Base-by-base conservation (phyloP, 1,140 invertebrate species). In the Bombus sylvicola region DNA sequence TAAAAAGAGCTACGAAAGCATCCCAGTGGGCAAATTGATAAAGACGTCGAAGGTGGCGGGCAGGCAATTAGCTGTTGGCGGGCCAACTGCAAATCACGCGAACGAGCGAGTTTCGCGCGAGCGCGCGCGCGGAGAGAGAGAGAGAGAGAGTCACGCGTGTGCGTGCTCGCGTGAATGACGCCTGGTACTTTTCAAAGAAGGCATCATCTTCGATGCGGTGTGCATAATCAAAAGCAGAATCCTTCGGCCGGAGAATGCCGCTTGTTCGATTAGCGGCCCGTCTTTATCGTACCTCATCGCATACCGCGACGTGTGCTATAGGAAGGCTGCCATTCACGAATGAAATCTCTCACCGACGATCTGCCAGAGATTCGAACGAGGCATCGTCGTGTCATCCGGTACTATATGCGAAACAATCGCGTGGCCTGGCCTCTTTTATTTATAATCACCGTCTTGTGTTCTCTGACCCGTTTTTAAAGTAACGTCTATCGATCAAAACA, bases 201-300 rank as follows among this genome's bases (percentile, higher is more conserved):
- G 84, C 71, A 75, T 85, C 78, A 85, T 81, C 76, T 31, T 72
- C 71, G 84, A 74, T 68, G 84, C 78, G 57, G 78, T n/a, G 71
- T 75, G 79, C 71, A 85, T 85, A 85, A 85, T 85, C 84, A 81
- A 85, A 81, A 85, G 84, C 79, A 85, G 84, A 85, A 85, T 85
- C 47, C 78, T 64, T 22, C 71, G 31, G 59, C 8, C 22, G 62
- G 75, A 86, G 88, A 89, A 89, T 78, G 87, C 75, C 84, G 88
- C 87, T 85, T 86, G 88, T 89, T 89, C 88, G 88, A 89, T 89
- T 89, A 89, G 83, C 87, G 69, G 75, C 74, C 77, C 62, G 85
- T 84, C 79, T 89, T 89, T 89, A 88, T 89, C 87, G 83, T 86
- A 62, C 78, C 79, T 69, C 77, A 89, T 80, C 88, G 75, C 77